These are phyloP conservation scores for Sylvicapra grimmia DNA, from an alignment of 2,113 vertebrate species.

Conservation along the genomic window DNA sequence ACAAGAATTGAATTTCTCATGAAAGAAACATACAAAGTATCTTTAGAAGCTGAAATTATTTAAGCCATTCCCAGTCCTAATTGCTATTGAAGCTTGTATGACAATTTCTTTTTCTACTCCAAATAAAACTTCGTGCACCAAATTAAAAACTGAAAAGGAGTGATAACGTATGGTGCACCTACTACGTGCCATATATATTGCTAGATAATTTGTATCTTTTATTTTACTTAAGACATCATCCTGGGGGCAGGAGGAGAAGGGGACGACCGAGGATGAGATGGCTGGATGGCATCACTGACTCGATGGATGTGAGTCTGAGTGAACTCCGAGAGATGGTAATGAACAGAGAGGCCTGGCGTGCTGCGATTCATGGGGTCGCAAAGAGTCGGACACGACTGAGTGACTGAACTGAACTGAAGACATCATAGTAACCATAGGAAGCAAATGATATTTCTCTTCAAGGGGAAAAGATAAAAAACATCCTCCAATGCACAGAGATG, in stretches of 20 bases:
- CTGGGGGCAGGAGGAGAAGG: too few relatives aligned
- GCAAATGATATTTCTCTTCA: background rate
- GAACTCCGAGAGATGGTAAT: too few relatives aligned
- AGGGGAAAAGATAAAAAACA: background rate
- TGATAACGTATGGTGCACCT: too few relatives aligned
- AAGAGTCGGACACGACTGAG: too few relatives aligned
- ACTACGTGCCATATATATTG: too few relatives aligned
- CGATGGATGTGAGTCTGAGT: too few relatives aligned
- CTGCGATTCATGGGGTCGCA: too few relatives aligned
- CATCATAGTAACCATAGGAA: background rate
- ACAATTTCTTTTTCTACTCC: background rate
- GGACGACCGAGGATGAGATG: too few relatives aligned
- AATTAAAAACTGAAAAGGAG: background rate
- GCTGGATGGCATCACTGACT: too few relatives aligned
- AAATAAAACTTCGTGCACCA: background rate
- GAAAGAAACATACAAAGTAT: background rate
- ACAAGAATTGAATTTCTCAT: background rate
- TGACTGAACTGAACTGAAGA: too few relatives aligned
- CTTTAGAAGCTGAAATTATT: background rate
- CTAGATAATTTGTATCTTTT: background rate
- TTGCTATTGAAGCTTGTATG: background rate
- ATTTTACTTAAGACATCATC: background rate
- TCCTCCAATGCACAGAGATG: fast-evolving
- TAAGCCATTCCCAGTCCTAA: background rate
- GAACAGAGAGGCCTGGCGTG: too few relatives aligned